phyloP scores from a whole-genome alignment of 2,888 invertebrate genomes.

The Laothoe populi region DNA sequence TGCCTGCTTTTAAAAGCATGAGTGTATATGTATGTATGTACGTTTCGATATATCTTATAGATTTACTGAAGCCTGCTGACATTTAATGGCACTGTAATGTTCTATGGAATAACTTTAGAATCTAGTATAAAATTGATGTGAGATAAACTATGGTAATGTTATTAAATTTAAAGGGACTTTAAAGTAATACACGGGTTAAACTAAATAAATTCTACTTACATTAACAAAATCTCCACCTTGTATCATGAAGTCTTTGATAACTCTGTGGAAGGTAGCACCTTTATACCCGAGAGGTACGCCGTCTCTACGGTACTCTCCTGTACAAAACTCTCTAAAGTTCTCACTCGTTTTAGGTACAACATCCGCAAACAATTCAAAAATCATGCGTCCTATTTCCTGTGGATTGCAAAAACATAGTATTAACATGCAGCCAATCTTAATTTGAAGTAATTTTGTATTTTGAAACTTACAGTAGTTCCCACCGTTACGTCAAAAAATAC shows the following conservation, averaged over 20 bases:
- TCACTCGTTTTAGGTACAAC: slow-evolving; percentile 98
- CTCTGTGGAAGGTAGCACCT: slow-evolving; percentile 97
- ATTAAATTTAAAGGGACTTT: too few relatives aligned
- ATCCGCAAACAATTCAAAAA: slow-evolving; percentile 98
- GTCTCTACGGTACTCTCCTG: slow-evolving; percentile 98
- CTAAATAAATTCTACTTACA: slow-evolving; percentile 85
- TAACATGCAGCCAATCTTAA: not conserved
- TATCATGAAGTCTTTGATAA: slow-evolving; percentile 99
- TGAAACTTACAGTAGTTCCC: slow-evolving; percentile 92
- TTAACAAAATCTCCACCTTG: slow-evolving; percentile 99
- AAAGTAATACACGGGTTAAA: too few relatives aligned
- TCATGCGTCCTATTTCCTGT: slow-evolving; percentile 98
- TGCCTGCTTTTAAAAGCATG: too few relatives aligned
- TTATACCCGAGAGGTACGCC: slow-evolving; percentile 98
- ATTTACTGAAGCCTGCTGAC: too few relatives aligned
- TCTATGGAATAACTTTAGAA: too few relatives aligned
- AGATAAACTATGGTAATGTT: too few relatives aligned
- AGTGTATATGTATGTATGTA: too few relatives aligned
- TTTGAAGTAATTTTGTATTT: not conserved
- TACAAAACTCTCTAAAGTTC: slow-evolving; percentile 99
- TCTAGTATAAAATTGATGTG: too few relatives aligned
- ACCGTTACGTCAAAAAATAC: slow-evolving; percentile 99
- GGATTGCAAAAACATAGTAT: slow-evolving; percentile 36
- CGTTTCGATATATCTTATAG: too few relatives aligned
- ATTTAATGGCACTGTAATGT: too few relatives aligned